Conservation (phyloP, 1,140 invertebrate genomes). For the Megathymus violae region DNA sequence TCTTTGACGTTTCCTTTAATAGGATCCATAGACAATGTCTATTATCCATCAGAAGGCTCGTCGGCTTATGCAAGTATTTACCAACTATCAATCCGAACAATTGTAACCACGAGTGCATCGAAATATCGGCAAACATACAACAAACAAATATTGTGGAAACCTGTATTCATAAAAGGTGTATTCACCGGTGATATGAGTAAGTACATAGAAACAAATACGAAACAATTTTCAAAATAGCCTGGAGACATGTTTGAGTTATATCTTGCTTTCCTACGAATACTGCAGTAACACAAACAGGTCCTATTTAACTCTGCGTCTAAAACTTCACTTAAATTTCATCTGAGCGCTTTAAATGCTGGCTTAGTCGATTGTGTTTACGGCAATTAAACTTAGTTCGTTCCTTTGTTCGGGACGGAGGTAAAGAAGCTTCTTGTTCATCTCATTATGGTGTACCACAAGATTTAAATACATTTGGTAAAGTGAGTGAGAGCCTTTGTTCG, state of each 20-base stretch:
- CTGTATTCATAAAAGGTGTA: too few species aligned
- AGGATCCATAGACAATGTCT: too few species aligned
- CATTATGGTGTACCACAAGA: constrained; percentile 19
- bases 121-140: too few species aligned
- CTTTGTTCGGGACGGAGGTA: constrained; percentile 15
- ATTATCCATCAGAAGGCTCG: too few species aligned
- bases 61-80: too few species aligned
- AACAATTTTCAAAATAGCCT: not conserved
- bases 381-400: constrained; percentile 30
- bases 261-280: not conserved
- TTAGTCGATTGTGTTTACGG: constrained; percentile 24
- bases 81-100: too few species aligned
- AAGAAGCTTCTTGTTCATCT: constrained; percentile 28
- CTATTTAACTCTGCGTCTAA: constrained; percentile 4
- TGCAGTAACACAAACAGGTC: constrained; percentile 16
- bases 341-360: constrained; percentile 20
- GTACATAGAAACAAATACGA: not conserved
- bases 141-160: too few species aligned
- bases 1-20: too few species aligned
- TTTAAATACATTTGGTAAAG: constrained; percentile 21
- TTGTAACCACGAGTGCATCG: too few species aligned
- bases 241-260: not conserved
- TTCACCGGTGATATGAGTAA: not conserved
- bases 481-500: constrained; percentile 15
- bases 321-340: constrained; percentile 24